A percentile compares a stretch with the other conserved stretches of the same genome.
Conservation (phyloP, 1,140 invertebrate genomes). For the Oreohelix idahoensis region DNA sequence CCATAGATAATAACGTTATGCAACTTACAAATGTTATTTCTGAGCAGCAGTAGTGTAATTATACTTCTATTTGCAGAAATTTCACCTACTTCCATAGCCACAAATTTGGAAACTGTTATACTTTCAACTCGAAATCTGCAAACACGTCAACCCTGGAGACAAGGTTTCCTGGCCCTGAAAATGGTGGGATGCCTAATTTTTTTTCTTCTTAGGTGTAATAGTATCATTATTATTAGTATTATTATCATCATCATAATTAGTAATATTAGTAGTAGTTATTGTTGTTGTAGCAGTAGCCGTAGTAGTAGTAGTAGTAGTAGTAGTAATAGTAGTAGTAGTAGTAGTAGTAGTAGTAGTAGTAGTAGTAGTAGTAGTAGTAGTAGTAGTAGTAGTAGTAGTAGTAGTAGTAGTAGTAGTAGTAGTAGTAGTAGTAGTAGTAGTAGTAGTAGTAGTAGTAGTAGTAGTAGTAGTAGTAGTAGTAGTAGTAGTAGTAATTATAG, state of each 20-base stretch:
- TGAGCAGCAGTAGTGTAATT: too few species aligned
- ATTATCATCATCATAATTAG: background rate
- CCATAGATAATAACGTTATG: too few species aligned
- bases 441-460: slow-evolving; percentile 20
- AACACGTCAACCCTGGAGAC: slow-evolving; percentile 32
- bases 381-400: background rate
- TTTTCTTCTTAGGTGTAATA: background rate
- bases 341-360: slow-evolving; percentile 3
- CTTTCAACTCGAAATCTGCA: slow-evolving; percentile 57
- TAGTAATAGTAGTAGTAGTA: slow-evolving; percentile 9
- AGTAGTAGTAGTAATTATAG: slow-evolving; percentile 1
- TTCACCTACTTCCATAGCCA: slow-evolving; percentile 62
- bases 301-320: background rate
- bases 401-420: slow-evolving; percentile 9
- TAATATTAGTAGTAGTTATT: background rate
- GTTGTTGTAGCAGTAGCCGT: background rate
- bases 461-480: slow-evolving; percentile 13
- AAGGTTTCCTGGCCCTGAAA: slow-evolving; percentile 56
- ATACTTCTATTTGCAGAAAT: slow-evolving; percentile 53
- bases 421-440: slow-evolving; percentile 3
- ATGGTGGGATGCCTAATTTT: too few species aligned
- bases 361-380: slow-evolving; percentile 8
- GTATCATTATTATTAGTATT: background rate
- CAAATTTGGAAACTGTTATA: slow-evolving; percentile 66
- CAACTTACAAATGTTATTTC: too few species aligned